phyloP scores from a whole-genome alignment of 2,888 invertebrate species.

The Esperia sulphurella region DNA sequence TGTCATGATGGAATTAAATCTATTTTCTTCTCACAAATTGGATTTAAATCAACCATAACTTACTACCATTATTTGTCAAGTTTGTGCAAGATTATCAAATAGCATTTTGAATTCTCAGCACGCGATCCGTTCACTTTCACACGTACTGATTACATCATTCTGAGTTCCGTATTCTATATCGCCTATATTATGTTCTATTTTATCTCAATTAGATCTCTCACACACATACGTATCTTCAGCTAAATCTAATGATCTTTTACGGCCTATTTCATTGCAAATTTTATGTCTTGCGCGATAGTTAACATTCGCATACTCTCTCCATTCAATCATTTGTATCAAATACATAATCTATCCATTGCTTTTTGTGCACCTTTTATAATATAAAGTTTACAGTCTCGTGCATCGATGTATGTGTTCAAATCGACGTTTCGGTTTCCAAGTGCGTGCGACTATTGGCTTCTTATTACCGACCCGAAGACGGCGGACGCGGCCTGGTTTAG shows the following conservation, averaged over 20 bases:
- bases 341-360: constrained; percentile 32
- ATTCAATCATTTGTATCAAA: constrained; percentile 18
- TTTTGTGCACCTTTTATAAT: constrained; percentile 5
- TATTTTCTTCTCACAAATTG: constrained; percentile 4
- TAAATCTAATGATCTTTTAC: constrained; percentile 33
- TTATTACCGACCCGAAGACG: constrained; percentile 40
- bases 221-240: constrained; percentile 18
- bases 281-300: constrained; percentile 45
- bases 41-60: constrained; percentile 3
- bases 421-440: no score
- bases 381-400: no score
- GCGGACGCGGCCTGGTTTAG: constrained; percentile 43
- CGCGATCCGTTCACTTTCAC: constrained; percentile 51
- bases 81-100: constrained; percentile 13
- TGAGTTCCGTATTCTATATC: constrained; percentile 39
- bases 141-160: constrained; percentile 33
- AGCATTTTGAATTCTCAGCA: constrained; percentile 27
- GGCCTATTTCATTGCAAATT: constrained; percentile 65
- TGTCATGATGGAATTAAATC: background rate
- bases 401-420: no score
- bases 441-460: constrained; percentile 9
- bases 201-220: constrained; percentile 36
- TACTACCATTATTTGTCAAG: constrained; percentile 1
- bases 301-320: constrained; percentile 43
- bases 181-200: constrained; percentile 19